Percentiles rank a stretch among this genome's conserved stretches.
Conservation (phyloP, 2,797 vertebrate species). For the Lateolabrax maculatus region DNA sequence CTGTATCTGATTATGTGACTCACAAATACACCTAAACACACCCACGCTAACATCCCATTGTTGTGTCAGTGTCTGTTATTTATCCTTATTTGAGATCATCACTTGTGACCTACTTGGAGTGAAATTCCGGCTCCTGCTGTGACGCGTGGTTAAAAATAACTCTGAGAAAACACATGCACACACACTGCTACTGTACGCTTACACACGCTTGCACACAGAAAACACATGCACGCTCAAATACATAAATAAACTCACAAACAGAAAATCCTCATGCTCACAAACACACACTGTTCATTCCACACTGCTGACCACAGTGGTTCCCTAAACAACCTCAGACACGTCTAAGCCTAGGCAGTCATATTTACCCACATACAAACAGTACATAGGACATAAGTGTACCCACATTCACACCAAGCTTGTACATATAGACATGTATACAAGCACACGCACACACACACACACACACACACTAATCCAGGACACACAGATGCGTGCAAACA, state of each 20-base stretch:
- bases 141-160: slow-evolving; percentile 72
- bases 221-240: slow-evolving; percentile 34
- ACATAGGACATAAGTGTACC: neutral
- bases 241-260: slow-evolving; percentile 45
- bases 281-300: slow-evolving; percentile 36
- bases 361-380: neutral
- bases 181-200: slow-evolving; percentile 36
- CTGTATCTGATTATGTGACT: slow-evolving; percentile 10
- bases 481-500: slow-evolving; percentile 11
- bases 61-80: slow-evolving; percentile 40
- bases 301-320: slow-evolving; percentile 51
- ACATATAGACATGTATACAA: slow-evolving; percentile 5
- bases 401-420: neutral
- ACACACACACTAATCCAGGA: neutral
- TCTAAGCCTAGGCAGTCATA: no score
- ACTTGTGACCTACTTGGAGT: slow-evolving; percentile 78
- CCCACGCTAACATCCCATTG: neutral
- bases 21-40: neutral
- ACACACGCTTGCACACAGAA: slow-evolving; percentile 30
- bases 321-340: slow-evolving; percentile 12
- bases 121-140: slow-evolving; percentile 64
- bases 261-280: slow-evolving; percentile 27
- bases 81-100: slow-evolving; percentile 62
- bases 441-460: neutral
- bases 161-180: slow-evolving; percentile 16